phyloP scores from a whole-genome alignment of 1,140 invertebrate species.

The Ericerus pela region DNA sequence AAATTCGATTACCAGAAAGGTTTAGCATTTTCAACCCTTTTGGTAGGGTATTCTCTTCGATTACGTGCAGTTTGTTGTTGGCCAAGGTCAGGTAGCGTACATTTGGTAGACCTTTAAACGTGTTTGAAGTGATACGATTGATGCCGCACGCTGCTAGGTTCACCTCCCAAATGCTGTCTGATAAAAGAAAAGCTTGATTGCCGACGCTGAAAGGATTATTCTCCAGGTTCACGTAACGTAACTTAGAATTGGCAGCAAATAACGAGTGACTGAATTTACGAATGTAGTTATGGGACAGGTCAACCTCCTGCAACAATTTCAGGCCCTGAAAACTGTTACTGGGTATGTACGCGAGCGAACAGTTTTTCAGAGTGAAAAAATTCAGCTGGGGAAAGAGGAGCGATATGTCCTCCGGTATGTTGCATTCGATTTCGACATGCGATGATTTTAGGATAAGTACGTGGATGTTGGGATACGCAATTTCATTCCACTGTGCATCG shows the following conservation, averaged over 20 bases:
- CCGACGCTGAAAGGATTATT: slow-evolving; percentile 20
- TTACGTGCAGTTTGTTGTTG: slow-evolving; percentile 19
- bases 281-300: slow-evolving; percentile 63
- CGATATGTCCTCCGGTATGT: slow-evolving; percentile 17
- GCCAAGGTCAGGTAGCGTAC: slow-evolving; percentile 19
- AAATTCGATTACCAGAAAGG: slow-evolving; percentile 21
- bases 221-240: slow-evolving; percentile 19
- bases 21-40: slow-evolving; percentile 20
- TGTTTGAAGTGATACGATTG: slow-evolving; percentile 14
- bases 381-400: slow-evolving; percentile 17
- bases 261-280: slow-evolving; percentile 40
- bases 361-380: slow-evolving; percentile 39
- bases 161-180: slow-evolving; percentile 20
- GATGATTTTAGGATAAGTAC: not conserved
- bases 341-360: slow-evolving; percentile 50
- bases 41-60: slow-evolving; percentile 21
- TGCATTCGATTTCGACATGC: not conserved
- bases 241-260: slow-evolving; percentile 17
- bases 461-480: not conserved
- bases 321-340: slow-evolving; percentile 56
- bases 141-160: slow-evolving; percentile 22
- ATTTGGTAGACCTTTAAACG: slow-evolving; percentile 19
- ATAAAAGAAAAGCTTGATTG: slow-evolving; percentile 18
- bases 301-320: slow-evolving; percentile 65
- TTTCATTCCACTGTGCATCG: not conserved